These are phyloP conservation scores for Melanotaenia pygmaea DNA, from an alignment of 2,797 vertebrate species.

Conservation along the genomic window DNA sequence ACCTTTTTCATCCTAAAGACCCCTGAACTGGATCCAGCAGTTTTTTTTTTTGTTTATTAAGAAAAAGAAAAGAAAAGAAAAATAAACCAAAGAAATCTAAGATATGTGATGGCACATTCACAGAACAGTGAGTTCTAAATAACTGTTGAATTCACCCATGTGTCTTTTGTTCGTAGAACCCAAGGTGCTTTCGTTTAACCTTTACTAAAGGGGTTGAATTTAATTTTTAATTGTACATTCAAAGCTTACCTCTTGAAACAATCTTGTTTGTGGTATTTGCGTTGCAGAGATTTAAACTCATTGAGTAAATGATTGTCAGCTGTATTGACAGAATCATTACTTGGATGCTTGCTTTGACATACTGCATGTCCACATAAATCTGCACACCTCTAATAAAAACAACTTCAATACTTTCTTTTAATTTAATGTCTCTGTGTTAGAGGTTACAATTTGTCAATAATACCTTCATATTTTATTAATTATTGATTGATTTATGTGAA, in stretches of 20 bases:
- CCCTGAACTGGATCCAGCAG: background rate
- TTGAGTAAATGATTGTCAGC: conserved; percentile 52
- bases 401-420: conserved; percentile 39
- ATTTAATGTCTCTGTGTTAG: conserved; percentile 21
- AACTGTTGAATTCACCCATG: background rate
- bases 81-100: too few species aligned
- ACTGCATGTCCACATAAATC: background rate
- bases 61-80: too few species aligned
- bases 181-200: background rate
- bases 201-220: background rate
- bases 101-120: background rate
- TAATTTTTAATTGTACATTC: conserved; percentile 10
- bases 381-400: background rate
- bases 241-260: conserved; percentile 18
- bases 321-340: conserved; percentile 30
- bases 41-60: background rate
- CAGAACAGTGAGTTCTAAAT: background rate
- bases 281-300: conserved; percentile 40
- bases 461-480: conserved; percentile 55
- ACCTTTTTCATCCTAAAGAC: background rate
- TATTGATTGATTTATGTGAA: background rate
- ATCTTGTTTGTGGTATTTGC: conserved; percentile 11
- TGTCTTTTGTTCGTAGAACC: background rate
- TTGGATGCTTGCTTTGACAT: background rate
- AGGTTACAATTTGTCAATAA: conserved; percentile 41